phyloP scores from a whole-genome alignment of 2,113 vertebrate genomes.

The Melanocharis versteri region DNA sequence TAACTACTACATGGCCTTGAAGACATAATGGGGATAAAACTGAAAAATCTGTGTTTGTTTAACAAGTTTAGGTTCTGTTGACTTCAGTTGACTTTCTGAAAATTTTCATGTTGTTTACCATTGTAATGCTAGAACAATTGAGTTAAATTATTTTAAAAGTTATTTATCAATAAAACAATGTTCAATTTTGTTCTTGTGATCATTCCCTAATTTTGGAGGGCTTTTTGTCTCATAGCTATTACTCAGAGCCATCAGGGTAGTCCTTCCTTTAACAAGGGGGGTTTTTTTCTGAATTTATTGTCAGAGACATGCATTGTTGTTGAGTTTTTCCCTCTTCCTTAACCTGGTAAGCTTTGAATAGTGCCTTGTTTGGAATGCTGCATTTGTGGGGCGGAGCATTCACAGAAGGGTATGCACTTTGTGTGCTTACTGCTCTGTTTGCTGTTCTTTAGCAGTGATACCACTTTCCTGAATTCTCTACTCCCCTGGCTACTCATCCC shows the following conservation, averaged over 20 bases:
- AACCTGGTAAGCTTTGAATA: background rate
- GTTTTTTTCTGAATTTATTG: background rate
- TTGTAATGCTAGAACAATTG: slow-evolving; percentile 65
- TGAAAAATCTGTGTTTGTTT: slow-evolving; percentile 65
- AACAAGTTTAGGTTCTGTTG: slow-evolving; percentile 69
- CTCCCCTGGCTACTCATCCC: background rate
- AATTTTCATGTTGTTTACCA: slow-evolving; percentile 73
- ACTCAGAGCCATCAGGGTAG: background rate
- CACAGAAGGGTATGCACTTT: background rate
- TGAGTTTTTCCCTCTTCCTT: background rate
- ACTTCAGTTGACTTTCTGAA: slow-evolving; percentile 69
- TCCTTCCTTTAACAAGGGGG: background rate
- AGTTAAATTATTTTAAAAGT: slow-evolving; percentile 41
- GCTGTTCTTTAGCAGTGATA: background rate
- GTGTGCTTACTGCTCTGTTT: background rate
- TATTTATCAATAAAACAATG: slow-evolving; percentile 71
- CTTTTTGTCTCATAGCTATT: background rate
- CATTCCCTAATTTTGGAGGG: background rate
- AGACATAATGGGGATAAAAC: slow-evolving; percentile 39
- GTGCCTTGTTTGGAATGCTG: background rate
- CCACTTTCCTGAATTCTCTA: background rate
- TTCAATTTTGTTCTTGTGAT: background rate
- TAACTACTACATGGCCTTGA: slow-evolving; percentile 62
- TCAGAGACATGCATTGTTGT: background rate
- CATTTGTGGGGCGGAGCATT: background rate